A percentile compares a stretch with the other conserved stretches of the same genome.
Evolutionary conservation across 2,888 invertebrate genomes (phyloP).

Genomic region (Agrochola macilenta): DNA sequence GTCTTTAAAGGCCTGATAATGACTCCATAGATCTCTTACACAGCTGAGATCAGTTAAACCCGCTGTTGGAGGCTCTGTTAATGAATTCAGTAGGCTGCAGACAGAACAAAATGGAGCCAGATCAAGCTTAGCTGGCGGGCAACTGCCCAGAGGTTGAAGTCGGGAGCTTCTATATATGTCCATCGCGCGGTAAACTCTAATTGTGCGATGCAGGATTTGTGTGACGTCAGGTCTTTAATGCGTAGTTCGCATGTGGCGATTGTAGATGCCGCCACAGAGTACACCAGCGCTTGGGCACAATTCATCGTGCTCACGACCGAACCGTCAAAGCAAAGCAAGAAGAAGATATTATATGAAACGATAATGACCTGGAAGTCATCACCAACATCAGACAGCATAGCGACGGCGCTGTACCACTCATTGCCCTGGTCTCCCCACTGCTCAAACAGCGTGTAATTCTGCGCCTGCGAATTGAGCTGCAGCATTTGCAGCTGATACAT

Average conservation of each 20-base stretch:
- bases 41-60: not conserved
- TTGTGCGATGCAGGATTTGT: too few species aligned
- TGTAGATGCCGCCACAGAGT: not conserved
- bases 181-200: too few species aligned
- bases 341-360: not conserved
- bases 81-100: not conserved
- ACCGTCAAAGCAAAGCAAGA: not conserved
- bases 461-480: slow-evolving; percentile 27
- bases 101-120: not conserved
- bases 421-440: slow-evolving; percentile 93
- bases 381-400: slow-evolving; percentile 81
- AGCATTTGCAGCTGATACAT: slow-evolving; percentile 64
- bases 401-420: slow-evolving; percentile 91
- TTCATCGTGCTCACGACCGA: not conserved
- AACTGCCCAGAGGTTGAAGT: too few species aligned
- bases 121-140: not conserved
- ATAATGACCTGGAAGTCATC: slow-evolving; percentile 90
- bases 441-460: slow-evolving; percentile 89
- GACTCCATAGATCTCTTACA: not conserved
- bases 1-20: not conserved
- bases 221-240: too few species aligned
- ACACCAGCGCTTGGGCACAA: not conserved
- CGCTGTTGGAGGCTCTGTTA: not conserved
- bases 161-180: too few species aligned
- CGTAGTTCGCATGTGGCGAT: too few species aligned